Evolutionary conservation across 2,888 invertebrate species (phyloP).

Genomic region (Amitus sp.): DNA sequence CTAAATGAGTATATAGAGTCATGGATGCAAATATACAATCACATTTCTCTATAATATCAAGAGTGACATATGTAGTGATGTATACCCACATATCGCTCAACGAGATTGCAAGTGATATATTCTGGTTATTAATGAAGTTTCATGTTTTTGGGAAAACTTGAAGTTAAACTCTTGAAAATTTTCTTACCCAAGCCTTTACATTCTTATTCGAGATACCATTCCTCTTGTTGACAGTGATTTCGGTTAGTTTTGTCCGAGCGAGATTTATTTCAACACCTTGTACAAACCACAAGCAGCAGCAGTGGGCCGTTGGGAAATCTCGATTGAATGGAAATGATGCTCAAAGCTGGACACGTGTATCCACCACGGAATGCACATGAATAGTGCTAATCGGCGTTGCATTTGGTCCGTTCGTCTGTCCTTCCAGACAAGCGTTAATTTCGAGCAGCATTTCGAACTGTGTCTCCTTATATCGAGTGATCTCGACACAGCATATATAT

Average conservation of each 20-base stretch:
- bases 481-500: conserved; percentile 17
- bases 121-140: too few relatives aligned
- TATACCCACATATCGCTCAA: too few relatives aligned
- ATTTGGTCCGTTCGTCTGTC: conserved; percentile 15
- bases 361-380: conserved; percentile 48
- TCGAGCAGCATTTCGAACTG: conserved; percentile 44
- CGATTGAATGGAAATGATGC: conserved; percentile 57
- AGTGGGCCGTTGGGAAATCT: conserved; percentile 51
- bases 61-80: too few relatives aligned
- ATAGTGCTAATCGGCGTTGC: conserved; percentile 51
- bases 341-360: conserved; percentile 51
- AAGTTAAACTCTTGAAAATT: too few relatives aligned
- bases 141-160: too few relatives aligned
- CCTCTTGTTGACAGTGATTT: neutral
- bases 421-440: conserved; percentile 49
- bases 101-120: too few relatives aligned
- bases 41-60: too few relatives aligned
- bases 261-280: conserved; percentile 44
- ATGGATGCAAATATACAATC: too few relatives aligned
- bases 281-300: conserved; percentile 15
- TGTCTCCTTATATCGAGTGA: conserved; percentile 29
- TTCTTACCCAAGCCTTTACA: too few relatives aligned
- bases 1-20: too few relatives aligned
- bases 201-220: neutral
- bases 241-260: neutral